Percentiles rank a stretch among this genome's conserved stretches.
Evolutionary conservation across 64 coral and sea anemone genomes (phyloP).

Genomic region (Stichodactyla mertensii): DNA sequence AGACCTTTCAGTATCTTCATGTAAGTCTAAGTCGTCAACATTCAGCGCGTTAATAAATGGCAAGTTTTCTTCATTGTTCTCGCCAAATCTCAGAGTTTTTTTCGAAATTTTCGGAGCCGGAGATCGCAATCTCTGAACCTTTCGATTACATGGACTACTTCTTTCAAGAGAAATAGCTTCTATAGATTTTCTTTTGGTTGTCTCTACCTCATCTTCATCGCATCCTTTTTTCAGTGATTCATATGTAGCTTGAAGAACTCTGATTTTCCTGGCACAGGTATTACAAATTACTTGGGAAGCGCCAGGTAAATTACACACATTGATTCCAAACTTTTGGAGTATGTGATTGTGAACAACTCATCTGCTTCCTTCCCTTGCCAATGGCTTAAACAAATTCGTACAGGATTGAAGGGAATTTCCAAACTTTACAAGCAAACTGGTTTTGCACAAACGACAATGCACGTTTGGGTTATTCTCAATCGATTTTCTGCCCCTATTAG

Average conservation of each 20-base stretch:
- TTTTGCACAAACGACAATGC: too few species aligned
- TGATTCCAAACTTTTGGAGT: background rate
- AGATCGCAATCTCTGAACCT: too few species aligned
- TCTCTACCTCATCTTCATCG: too few species aligned
- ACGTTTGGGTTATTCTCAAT: too few species aligned
- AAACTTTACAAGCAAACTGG: too few species aligned
- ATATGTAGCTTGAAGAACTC: background rate
- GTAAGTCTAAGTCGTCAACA: background rate
- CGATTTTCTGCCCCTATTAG: too few species aligned
- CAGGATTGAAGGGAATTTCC: background rate
- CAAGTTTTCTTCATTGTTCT: too few species aligned
- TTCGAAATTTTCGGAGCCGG: too few species aligned
- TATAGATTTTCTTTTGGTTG: too few species aligned
- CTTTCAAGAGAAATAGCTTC: too few species aligned
- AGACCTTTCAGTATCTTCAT: background rate
- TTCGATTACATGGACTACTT: too few species aligned
- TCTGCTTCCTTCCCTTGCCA: conserved; percentile 18
- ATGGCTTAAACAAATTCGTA: conserved; percentile 13
- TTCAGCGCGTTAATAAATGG: background rate
- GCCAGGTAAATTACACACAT: background rate
- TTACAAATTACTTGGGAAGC: background rate
- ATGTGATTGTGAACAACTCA: conserved; percentile 12
- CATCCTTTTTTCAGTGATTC: background rate
- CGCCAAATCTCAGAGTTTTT: too few species aligned
- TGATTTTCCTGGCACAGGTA: conserved; percentile 14